A percentile compares a stretch with the other conserved stretches of the same genome.
Evolutionary conservation across 2,797 vertebrate genomes (phyloP).

Genomic region (Diglossa cyanea): DNA sequence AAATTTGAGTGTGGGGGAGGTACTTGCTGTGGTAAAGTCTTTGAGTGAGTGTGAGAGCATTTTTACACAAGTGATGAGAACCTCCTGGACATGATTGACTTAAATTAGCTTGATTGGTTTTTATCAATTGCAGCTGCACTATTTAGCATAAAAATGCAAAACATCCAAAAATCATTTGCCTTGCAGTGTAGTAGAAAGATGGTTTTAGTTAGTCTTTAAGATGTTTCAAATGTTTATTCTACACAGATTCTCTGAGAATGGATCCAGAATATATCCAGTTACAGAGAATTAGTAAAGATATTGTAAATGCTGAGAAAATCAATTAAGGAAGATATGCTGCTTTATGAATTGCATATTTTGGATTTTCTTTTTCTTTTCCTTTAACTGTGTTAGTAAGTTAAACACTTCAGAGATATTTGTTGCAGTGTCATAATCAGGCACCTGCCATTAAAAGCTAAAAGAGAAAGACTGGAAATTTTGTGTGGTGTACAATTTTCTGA

Average conservation of each 20-base stretch:
- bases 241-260: slow-evolving; percentile 76
- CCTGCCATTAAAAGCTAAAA: slow-evolving; percentile 64
- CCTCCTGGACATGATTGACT: slow-evolving; percentile 82
- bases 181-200: slow-evolving; percentile 77
- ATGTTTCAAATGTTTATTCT: slow-evolving; percentile 81
- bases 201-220: slow-evolving; percentile 81
- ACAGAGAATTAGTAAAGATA: slow-evolving; percentile 80
- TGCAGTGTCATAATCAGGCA: slow-evolving; percentile 53
- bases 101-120: slow-evolving; percentile 83
- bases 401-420: slow-evolving; percentile 72
- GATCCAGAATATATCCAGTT: slow-evolving; percentile 79
- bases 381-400: slow-evolving; percentile 72
- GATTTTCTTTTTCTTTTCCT: slow-evolving; percentile 55
- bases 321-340: slow-evolving; percentile 79
- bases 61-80: slow-evolving; percentile 79
- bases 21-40: slow-evolving; percentile 67
- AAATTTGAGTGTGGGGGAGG: neutral
- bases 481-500: slow-evolving; percentile 37
- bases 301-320: slow-evolving; percentile 81
- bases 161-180: slow-evolving; percentile 81
- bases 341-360: slow-evolving; percentile 76
- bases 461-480: slow-evolving; percentile 48
- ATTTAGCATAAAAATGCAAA: slow-evolving; percentile 83
- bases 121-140: slow-evolving; percentile 81
- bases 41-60: slow-evolving; percentile 73